phyloP scores from a whole-genome alignment of 2,113 vertebrate genomes.

The Sebastes fasciatus region DNA sequence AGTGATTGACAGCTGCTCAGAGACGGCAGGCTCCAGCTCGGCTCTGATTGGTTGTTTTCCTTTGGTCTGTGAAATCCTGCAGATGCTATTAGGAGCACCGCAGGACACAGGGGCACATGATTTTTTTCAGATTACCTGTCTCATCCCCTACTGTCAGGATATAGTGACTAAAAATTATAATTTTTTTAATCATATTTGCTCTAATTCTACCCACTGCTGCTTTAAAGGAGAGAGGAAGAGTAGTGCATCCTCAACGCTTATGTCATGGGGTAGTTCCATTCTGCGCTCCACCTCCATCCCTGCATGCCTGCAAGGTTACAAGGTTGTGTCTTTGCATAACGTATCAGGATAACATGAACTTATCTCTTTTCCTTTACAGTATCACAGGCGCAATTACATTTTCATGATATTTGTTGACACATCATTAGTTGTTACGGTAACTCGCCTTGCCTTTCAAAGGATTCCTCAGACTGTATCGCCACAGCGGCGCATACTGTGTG shows the following conservation, averaged over 20 bases:
- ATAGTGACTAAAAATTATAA: too few relatives aligned
- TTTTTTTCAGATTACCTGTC: too few relatives aligned
- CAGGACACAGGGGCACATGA: too few relatives aligned
- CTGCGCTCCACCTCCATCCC: neutral
- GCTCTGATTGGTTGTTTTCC: too few relatives aligned
- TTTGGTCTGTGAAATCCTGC: too few relatives aligned
- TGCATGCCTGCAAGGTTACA: neutral
- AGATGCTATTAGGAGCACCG: too few relatives aligned
- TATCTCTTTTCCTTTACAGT: neutral
- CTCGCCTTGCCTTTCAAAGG: neutral
- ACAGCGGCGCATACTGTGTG: neutral
- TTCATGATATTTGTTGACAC: constrained; percentile 2
- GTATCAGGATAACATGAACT: neutral
- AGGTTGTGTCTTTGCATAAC: constrained; percentile 6
- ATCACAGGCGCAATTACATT: constrained; percentile 3
- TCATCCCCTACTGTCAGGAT: too few relatives aligned
- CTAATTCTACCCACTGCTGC: too few relatives aligned
- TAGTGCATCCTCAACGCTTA: neutral
- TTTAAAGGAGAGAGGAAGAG: neutral
- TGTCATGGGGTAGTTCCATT: neutral
- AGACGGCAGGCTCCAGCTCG: too few relatives aligned
- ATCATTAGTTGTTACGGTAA: constrained; percentile 12
- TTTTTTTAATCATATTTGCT: too few relatives aligned
- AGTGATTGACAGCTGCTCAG: too few relatives aligned
- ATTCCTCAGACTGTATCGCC: neutral